Conservation (phyloP, 2,888 invertebrate genomes). For the Branchellion lobata region DNA sequence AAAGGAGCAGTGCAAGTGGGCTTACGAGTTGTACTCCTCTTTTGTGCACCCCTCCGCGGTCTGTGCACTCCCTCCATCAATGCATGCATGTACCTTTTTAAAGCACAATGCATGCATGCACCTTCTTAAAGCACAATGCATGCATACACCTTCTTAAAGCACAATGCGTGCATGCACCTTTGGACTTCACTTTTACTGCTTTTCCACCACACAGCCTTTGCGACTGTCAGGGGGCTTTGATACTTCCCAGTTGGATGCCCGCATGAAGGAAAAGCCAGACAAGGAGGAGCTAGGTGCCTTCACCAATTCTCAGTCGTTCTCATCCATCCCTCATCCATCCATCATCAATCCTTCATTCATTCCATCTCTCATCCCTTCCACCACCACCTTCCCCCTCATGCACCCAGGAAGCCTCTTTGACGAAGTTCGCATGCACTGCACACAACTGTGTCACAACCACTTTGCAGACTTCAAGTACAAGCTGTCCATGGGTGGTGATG, state of each 20-base stretch:
- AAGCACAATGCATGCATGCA: no score
- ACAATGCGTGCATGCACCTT: no score
- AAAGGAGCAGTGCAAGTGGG: background rate
- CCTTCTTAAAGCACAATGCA: no score
- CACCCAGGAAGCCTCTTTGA: background rate
- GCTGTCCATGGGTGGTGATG: background rate
- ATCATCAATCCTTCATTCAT: no score
- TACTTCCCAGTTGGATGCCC: background rate
- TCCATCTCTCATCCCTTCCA: no score
- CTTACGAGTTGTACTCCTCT: conserved; percentile 9
- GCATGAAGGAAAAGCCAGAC: background rate
- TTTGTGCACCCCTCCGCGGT: background rate
- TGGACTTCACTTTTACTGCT: no score
- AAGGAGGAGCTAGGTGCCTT: background rate
- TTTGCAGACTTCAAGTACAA: background rate
- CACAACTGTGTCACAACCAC: background rate
- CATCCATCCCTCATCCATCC: no score
- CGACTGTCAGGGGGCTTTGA: background rate
- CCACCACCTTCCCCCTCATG: background rate
- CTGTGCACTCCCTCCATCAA: background rate
- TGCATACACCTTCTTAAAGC: no score
- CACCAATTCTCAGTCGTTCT: no score
- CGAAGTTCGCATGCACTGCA: background rate
- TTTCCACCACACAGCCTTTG: background rate
- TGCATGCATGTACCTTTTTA: no score